These are phyloP conservation scores for Agrochola lychnidis DNA, from an alignment of 2,888 invertebrate genomes.

Conservation along the genomic window DNA sequence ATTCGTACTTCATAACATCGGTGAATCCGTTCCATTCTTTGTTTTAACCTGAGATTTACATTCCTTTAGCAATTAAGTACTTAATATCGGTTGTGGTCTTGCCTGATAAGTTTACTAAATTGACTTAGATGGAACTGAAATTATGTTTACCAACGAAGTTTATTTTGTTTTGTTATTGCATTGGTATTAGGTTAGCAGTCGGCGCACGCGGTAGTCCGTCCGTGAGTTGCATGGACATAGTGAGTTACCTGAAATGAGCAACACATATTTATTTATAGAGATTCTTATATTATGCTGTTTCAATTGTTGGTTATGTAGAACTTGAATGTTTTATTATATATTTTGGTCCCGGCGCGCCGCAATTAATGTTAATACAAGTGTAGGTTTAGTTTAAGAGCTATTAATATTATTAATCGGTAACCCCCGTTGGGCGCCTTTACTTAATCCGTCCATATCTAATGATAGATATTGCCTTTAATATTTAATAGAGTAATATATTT, in stretches of 20 bases:
- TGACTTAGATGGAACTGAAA: slow-evolving; percentile 88
- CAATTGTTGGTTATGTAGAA: slow-evolving; percentile 85
- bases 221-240: slow-evolving; percentile 80
- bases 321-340: slow-evolving; percentile 77
- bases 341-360: slow-evolving; percentile 84
- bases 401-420: slow-evolving; percentile 89
- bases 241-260: slow-evolving; percentile 89
- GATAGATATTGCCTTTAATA: slow-evolving; percentile 91
- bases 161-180: slow-evolving; percentile 84
- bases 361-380: slow-evolving; percentile 75
- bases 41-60: slow-evolving; percentile 82
- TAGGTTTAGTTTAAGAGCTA: slow-evolving; percentile 83
- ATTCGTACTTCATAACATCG: slow-evolving; percentile 74
- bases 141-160: slow-evolving; percentile 90
- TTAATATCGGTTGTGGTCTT: slow-evolving; percentile 91
- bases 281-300: slow-evolving; percentile 85
- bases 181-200: slow-evolving; percentile 79
- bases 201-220: slow-evolving; percentile 79
- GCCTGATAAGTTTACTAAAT: slow-evolving; percentile 90
- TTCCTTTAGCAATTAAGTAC: slow-evolving; percentile 90
- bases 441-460: slow-evolving; percentile 90
- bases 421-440: slow-evolving; percentile 89
- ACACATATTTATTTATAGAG: slow-evolving; percentile 88
- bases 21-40: slow-evolving; percentile 81
- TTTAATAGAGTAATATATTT: slow-evolving; percentile 91